Base-by-base conservation (phyloP, 2,888 invertebrate genomes). In the Nomada fucata region DNA sequence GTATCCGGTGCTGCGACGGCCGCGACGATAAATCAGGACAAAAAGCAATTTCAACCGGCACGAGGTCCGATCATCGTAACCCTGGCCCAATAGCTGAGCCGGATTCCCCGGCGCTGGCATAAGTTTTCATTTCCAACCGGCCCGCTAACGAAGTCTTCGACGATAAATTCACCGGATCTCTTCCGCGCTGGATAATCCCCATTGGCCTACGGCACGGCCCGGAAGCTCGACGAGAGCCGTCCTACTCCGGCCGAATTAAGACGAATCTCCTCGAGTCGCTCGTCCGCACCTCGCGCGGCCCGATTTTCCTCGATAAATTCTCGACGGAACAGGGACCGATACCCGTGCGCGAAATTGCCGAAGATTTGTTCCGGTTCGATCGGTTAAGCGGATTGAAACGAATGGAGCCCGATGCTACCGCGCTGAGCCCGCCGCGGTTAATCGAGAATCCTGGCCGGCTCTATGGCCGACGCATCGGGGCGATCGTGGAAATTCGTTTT, bases 151-250 rank as follows among this genome's bases (percentile, higher is more conserved):
- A 88, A 89, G 83, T 86, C 87, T 76, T 83, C 60, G 78, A 47
- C 86, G 85, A 91, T 91, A 91, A 91, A 91, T 91, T 90, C 85
- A 72, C 65, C 53, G 65, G 77, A 86, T 89, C 87, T 89, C 89
- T 89, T 86, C 85, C 86, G 68, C 77, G n/a, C 10, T 79, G 69
- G 76, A 84, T 91, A 91, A 91, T 91, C 90, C 91, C 91, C 79
- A 85, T 88, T 82, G 80, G 72, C 82, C 61, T 86, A 84, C 18
- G 88, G 84, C 83, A 74, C 53, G 64, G 73, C 15, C 70, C 79
- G 75, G 83, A 87, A 88, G 20, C 84, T 86, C 82, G 76, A 83
- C 79, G 79, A 86, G 84, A 86, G 80, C 36, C 80, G 63, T 60
- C 84, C 47, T 15, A 84, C 86, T 85, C 82, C 85, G 74, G 79